These are phyloP conservation scores for Poecilus cupreus DNA, from an alignment of 2,888 invertebrate species.

Conservation along the genomic window DNA sequence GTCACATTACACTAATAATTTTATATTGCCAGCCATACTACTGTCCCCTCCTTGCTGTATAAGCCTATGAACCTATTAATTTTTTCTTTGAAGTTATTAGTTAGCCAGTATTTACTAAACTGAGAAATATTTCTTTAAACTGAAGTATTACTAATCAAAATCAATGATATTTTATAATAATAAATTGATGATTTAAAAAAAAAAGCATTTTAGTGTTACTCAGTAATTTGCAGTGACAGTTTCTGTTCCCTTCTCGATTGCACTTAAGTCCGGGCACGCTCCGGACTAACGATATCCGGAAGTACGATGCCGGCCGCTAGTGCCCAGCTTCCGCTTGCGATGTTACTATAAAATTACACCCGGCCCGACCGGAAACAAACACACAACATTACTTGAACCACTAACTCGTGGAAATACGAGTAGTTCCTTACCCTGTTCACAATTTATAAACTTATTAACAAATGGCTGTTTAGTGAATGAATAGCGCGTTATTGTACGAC, in stretches of 20 bases:
- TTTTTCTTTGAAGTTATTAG: too few species aligned
- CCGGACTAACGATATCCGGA: conserved; percentile 57
- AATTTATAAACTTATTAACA: conserved; percentile 10
- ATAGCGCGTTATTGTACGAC: neutral
- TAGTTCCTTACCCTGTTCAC: neutral
- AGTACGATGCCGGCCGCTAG: conserved; percentile 40
- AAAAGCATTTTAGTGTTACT: too few species aligned
- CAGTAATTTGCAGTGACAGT: neutral
- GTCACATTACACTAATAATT: too few species aligned
- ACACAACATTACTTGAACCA: conserved; percentile 1
- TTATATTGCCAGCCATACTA: too few species aligned
- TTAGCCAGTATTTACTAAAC: too few species aligned
- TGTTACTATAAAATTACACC: conserved; percentile 47
- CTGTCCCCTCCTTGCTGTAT: too few species aligned
- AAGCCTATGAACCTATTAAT: too few species aligned
- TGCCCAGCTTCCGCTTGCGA: conserved; percentile 26
- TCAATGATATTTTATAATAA: too few species aligned
- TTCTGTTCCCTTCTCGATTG: neutral
- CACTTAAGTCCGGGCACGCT: conserved; percentile 50
- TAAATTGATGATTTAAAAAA: too few species aligned
- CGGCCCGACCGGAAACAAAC: conserved; percentile 23
- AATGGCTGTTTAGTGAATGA: conserved; percentile 16
- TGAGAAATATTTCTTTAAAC: too few species aligned
- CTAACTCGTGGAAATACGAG: neutral
- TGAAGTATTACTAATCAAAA: too few species aligned